Evolutionary conservation across 1,140 invertebrate species (phyloP).

Genomic region (Cherax quadricarinatus): DNA sequence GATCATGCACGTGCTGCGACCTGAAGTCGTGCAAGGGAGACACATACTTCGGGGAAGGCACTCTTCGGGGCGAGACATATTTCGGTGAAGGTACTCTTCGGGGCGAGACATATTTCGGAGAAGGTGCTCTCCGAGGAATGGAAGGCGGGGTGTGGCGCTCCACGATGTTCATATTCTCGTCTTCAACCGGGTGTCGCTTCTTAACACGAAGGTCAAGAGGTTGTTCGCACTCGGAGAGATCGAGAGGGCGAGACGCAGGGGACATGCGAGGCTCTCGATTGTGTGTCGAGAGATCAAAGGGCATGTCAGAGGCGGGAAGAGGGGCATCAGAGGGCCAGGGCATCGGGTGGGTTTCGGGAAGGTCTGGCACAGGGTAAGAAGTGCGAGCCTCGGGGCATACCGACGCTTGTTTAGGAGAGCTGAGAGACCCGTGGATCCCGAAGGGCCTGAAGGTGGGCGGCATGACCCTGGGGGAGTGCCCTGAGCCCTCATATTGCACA

Average conservation of each 20-base stretch:
- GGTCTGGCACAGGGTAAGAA: constrained; percentile 46
- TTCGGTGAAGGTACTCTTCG: constrained; percentile 21
- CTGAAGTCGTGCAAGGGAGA: constrained; percentile 22
- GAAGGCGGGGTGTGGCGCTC: constrained; percentile 45
- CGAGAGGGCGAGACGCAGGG: constrained; percentile 67
- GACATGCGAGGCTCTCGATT: constrained; percentile 72
- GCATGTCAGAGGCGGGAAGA: constrained; percentile 64
- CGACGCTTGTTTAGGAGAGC: constrained; percentile 71
- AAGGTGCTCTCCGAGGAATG: neutral
- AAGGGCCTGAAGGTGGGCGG: constrained; percentile 47
- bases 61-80: constrained; percentile 15
- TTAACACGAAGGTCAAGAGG: constrained; percentile 71
- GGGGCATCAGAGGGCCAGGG: constrained; percentile 54
- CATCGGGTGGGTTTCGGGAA: constrained; percentile 54
- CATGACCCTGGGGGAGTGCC: constrained; percentile 42
- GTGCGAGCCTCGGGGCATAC: constrained; percentile 71
- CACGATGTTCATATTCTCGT: constrained; percentile 65
- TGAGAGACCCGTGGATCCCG: constrained; percentile 54
- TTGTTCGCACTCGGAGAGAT: constrained; percentile 65
- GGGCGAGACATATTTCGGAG: constrained; percentile 36
- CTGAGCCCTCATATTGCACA: constrained; percentile 38
- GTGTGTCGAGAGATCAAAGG: constrained; percentile 70
- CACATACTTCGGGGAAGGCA: constrained; percentile 39
- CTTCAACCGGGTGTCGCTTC: constrained; percentile 60
- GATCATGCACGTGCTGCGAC: constrained; percentile 8